Evolutionary conservation across 2,888 invertebrate genomes (phyloP).

Genomic region (Synergus itoensis): DNA sequence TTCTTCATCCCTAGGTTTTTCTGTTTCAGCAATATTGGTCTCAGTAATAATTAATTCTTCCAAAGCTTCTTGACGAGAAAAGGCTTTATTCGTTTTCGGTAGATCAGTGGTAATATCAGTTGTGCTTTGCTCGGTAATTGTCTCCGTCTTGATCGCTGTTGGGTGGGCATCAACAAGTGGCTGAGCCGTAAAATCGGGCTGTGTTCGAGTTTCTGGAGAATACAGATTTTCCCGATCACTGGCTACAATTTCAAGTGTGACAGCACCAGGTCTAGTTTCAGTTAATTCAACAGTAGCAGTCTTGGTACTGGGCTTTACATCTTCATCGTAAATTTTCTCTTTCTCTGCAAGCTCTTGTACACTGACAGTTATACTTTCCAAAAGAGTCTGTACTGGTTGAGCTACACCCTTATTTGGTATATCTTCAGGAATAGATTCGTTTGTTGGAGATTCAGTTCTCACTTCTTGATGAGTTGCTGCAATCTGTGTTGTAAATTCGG

Average conservation of each 20-base stretch:
- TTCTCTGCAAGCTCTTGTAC: conserved; percentile 78
- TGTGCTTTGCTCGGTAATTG: conserved; percentile 73
- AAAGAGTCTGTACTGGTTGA: conserved; percentile 65
- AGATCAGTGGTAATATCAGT: conserved; percentile 62
- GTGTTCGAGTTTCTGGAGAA: conserved; percentile 60
- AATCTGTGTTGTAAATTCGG: conserved; percentile 78
- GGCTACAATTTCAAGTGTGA: conserved; percentile 70
- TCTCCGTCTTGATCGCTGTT: conserved; percentile 78
- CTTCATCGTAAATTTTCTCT: conserved; percentile 75
- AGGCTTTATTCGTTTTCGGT: conserved; percentile 70
- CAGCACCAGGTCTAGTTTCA: conserved; percentile 70
- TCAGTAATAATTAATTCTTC: conserved; percentile 78
- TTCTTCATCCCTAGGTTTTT: conserved; percentile 77
- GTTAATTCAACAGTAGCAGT: conserved; percentile 75
- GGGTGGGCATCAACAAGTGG: conserved; percentile 77
- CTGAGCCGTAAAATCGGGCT: conserved; percentile 68
- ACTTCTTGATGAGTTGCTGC: conserved; percentile 79
- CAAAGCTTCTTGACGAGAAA: conserved; percentile 79
- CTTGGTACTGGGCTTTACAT: conserved; percentile 75
- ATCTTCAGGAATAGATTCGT: conserved; percentile 73
- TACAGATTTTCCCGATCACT: conserved; percentile 72
- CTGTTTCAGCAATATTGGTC: conserved; percentile 77
- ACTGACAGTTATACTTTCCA: conserved; percentile 75
- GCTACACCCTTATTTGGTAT: conserved; percentile 76
- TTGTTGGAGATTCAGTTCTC: conserved; percentile 77